Evolutionary conservation across 2,113 vertebrate species (phyloP), one percentile per base, ranked within the genome.

Genomic region (Scolopax mira): DNA sequence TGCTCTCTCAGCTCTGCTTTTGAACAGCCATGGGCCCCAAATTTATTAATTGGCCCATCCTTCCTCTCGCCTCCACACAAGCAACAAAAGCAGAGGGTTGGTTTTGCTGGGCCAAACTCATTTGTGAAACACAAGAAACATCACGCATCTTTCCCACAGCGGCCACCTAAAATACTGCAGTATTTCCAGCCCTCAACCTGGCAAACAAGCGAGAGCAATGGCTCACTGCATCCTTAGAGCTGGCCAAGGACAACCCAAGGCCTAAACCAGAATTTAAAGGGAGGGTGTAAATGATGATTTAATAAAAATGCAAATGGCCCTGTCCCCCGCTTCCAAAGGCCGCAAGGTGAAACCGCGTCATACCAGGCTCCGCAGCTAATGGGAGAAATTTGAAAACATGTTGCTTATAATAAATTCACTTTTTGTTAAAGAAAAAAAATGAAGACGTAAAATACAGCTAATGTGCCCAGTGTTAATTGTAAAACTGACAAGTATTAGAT

Each of bases 401-500:
- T 15, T 69, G 57, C 25, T 73, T 58, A 48, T 90, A 90, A 89
- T 78, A 92, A 96, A 95, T 93, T 84, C 54, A 52, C 52, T 66
- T 90, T 55, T 79, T 74, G 86, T 65, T 93, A 85, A 57, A 79
- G 73, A 64, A 88, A 77, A 89, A 90, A 78, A 69, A 25, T 31
- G n/a, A 71, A 75, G 52, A 62, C 8, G 5, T 82, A 64, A 91
- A 94, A 69, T 49, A 70, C 42, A 90, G 23, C 28, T 88, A 81
- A 81, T 54, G 9, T 39, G 62, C 54, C 64, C 44, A 39, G 22
- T 30, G 79, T 89, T 96, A 91, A 89, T 41, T 91, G 73, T 61
- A 95, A 92, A 95, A 89, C 52, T 96, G 87, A 85, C 73, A 95
- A 49, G 72, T 37, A 1, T 72, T 94, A 85, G 93, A 94, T 73